Conservation (phyloP, 1,140 invertebrate species). For the Acromyrmex charruanus region DNA sequence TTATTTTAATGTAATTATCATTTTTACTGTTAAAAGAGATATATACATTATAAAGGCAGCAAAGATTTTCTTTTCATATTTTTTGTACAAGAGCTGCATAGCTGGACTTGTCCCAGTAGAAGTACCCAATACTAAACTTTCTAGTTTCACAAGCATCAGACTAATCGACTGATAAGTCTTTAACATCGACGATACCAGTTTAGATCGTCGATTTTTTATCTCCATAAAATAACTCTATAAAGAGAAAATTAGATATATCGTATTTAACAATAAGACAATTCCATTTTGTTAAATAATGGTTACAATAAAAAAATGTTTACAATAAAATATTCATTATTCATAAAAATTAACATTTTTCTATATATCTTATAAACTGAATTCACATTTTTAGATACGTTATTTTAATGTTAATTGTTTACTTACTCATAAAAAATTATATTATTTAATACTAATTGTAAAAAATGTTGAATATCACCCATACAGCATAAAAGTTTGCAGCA, state of each 20-base stretch:
- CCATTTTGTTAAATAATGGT: constrained; percentile 12
- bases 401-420: too few relatives aligned
- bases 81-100: constrained; percentile 90
- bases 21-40: background rate
- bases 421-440: too few relatives aligned
- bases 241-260: constrained; percentile 19
- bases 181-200: constrained; percentile 89
- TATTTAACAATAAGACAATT: background rate
- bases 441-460: too few relatives aligned
- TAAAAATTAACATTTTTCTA: constrained; percentile 5
- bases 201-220: constrained; percentile 89
- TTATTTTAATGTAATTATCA: background rate
- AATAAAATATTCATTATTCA: background rate
- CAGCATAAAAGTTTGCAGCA: too few relatives aligned
- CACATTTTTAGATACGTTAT: too few relatives aligned
- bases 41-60: constrained; percentile 86
- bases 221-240: constrained; percentile 89
- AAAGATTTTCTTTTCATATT: constrained; percentile 91
- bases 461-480: too few relatives aligned
- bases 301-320: constrained; percentile 14
- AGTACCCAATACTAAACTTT: constrained; percentile 91
- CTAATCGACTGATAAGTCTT: constrained; percentile 91
- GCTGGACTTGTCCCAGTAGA: constrained; percentile 88
- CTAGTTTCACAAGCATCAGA: constrained; percentile 93
- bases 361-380: too few relatives aligned